Conservation (phyloP, 1,140 invertebrate genomes). For the Lamellibrachia luymesi region DNA sequence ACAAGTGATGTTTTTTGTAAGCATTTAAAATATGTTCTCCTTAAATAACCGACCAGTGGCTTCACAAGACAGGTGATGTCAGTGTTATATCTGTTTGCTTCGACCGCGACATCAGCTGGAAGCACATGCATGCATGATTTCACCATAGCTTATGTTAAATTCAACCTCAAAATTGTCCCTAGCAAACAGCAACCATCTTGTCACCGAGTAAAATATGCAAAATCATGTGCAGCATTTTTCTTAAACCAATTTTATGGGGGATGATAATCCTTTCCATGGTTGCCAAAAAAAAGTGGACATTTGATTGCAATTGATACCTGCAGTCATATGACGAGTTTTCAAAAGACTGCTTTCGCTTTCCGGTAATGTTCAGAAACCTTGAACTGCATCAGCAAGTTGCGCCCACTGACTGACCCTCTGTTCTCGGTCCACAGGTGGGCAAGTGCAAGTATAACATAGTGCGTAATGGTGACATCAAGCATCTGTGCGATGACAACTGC, state of each 20-base stretch:
- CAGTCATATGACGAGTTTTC: neutral
- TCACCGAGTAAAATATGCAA: neutral
- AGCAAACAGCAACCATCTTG: neutral
- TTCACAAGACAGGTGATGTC: neutral
- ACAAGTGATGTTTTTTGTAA: neutral
- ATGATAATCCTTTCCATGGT: neutral
- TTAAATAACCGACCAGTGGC: neutral
- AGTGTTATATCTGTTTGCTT: neutral
- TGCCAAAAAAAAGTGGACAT: neutral
- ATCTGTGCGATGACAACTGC: constrained; percentile 58
- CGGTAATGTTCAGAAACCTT: neutral
- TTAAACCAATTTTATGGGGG: neutral
- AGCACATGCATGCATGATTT: neutral
- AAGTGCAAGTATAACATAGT: constrained; percentile 59
- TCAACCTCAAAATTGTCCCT: neutral
- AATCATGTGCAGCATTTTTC: neutral
- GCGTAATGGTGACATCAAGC: constrained; percentile 55
- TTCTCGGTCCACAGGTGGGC: constrained; percentile 46
- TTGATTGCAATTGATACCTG: neutral
- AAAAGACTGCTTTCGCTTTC: neutral
- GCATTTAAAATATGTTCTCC: neutral
- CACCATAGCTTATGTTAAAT: neutral
- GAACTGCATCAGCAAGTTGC: neutral
- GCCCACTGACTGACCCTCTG: constrained; percentile 14
- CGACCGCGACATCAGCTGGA: neutral